Evolutionary conservation across 2,797 vertebrate species (phyloP).

Genomic region (Emys orbicularis): DNA sequence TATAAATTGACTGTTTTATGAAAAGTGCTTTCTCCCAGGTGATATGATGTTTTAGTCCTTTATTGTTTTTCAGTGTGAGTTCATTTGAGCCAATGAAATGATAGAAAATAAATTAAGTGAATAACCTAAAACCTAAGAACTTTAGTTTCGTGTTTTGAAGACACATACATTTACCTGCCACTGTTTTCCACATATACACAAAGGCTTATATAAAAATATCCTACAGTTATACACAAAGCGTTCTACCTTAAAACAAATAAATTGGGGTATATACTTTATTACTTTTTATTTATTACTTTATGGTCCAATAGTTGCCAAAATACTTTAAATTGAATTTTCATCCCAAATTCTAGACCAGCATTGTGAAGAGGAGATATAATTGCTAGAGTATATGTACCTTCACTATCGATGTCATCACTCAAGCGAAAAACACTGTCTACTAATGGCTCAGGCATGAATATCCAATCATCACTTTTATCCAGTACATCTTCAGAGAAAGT

Average conservation of each 20-base stretch:
- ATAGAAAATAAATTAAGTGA: not conserved
- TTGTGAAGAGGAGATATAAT: not conserved
- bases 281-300: not conserved
- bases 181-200: not conserved
- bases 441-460: conserved; percentile 82
- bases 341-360: not conserved
- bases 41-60: too few species aligned
- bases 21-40: too few species aligned
- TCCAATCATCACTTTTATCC: conserved; percentile 88
- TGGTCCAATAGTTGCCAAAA: not conserved
- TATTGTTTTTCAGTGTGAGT: not conserved
- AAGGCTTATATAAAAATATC: not conserved
- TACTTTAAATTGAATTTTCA: not conserved
- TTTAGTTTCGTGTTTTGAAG: not conserved
- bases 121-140: not conserved
- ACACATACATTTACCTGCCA: not conserved
- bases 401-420: conserved; percentile 90
- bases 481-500: conserved; percentile 84
- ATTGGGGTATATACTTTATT: not conserved
- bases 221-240: not conserved
- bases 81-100: not conserved
- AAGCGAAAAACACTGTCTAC: conserved; percentile 84
- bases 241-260: conserved; percentile 6
- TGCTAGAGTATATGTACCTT: conserved; percentile 81
- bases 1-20: too few species aligned